A percentile compares a stretch with the other conserved stretches of the same genome.
These are phyloP conservation scores for Peromyscus melanophrys DNA, from an alignment of 2,797 vertebrate species.

Conservation along the genomic window DNA sequence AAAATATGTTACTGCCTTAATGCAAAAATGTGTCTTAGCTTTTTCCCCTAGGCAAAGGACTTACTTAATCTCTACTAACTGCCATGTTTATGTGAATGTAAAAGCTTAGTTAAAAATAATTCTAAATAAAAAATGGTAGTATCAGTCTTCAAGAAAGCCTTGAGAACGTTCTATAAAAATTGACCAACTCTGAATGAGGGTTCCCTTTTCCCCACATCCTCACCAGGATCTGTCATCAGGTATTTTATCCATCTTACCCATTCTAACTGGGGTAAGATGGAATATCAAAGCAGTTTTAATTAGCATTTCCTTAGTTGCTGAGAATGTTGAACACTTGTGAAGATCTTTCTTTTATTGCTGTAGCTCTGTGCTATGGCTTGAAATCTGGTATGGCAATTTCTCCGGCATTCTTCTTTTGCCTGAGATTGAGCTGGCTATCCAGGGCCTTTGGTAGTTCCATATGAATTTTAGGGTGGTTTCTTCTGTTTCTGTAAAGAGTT, in stretches of 20 bases:
- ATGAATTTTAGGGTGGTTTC: not conserved
- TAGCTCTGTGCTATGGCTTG: not conserved
- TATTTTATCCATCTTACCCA: not conserved
- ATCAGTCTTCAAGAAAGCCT: slow-evolving; percentile 1
- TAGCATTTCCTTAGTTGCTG: no score
- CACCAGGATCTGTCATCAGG: not conserved
- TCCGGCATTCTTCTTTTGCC: not conserved
- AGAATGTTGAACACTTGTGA: not conserved
- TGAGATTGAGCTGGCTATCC: not conserved
- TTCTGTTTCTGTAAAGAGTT: not conserved
- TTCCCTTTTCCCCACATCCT: not conserved
- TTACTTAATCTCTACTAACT: not conserved
- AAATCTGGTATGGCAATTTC: not conserved
- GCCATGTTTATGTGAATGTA: not conserved
- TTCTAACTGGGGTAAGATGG: not conserved
- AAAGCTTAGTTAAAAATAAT: slow-evolving; percentile 2
- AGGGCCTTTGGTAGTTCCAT: not conserved
- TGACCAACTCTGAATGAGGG: not conserved
- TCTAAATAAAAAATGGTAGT: slow-evolving; percentile 15
- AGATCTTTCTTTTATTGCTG: not conserved
- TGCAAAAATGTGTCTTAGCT: slow-evolving; percentile 15
- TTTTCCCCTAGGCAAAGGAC: not conserved
- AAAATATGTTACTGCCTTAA: slow-evolving; percentile 44
- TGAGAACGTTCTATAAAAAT: slow-evolving; percentile 20
- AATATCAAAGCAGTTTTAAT: not conserved